A percentile compares a stretch with the other conserved stretches of the same genome.
These are phyloP conservation scores for Agelastica alni DNA, from an alignment of 2,888 invertebrate genomes.

Conservation along the genomic window DNA sequence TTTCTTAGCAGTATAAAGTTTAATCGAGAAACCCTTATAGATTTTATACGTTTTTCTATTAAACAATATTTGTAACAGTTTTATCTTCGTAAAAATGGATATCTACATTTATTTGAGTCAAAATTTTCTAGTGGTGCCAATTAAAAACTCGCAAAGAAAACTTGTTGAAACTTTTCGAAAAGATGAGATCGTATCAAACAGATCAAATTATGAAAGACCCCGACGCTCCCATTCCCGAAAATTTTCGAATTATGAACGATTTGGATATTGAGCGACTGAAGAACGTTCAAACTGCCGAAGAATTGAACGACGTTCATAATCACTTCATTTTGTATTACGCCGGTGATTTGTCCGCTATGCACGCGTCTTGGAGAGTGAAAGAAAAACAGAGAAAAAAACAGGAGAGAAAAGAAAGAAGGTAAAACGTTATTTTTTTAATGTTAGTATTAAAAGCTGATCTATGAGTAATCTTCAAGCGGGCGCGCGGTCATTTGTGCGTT, in stretches of 20 bases:
- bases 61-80: no score
- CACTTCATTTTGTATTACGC: conserved; percentile 94
- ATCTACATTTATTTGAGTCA: no score
- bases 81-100: no score
- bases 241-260: conserved; percentile 79
- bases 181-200: conserved; percentile 90
- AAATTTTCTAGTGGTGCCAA: conserved; percentile 79
- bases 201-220: conserved; percentile 80
- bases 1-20: no score
- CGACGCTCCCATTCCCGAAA: conserved; percentile 83
- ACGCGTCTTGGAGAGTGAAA: conserved; percentile 70
- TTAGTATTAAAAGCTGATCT: no score
- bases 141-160: conserved; percentile 83
- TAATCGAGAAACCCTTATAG: no score
- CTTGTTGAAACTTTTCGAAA: conserved; percentile 79
- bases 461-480: no score
- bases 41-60: no score
- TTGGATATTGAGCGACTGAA: conserved; percentile 81
- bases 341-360: conserved; percentile 81
- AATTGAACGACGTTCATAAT: conserved; percentile 89
- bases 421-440: no score
- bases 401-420: conserved; percentile 55
- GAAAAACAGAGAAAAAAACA: conserved; percentile 66
- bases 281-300: conserved; percentile 83
- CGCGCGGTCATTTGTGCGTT: no score